Evolutionary conservation across 23 tunicate genomes (phyloP), one percentile per base, ranked within the genome.

Genomic region (Trididemnum clinides): DNA sequence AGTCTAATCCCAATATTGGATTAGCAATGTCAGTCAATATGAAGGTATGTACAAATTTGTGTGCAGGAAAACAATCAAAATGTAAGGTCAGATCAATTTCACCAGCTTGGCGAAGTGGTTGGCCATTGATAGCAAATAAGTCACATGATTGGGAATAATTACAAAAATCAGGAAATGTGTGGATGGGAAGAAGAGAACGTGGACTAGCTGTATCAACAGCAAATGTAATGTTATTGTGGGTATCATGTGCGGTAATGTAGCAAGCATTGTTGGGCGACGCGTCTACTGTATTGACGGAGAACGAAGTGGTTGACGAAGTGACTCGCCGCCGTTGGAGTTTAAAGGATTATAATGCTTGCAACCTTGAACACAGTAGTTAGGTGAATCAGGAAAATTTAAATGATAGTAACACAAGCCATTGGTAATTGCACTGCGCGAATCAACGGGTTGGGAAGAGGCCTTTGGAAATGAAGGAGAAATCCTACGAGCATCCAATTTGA

Each of bases 51-150:
- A 59, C 25, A n/a, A 59, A 59, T 59, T 59, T 59, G 21, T 28
- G 66, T 19, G 20, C 22, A n/a, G 66, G 21, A n/a, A 59, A 59
- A 59, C 66, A 59, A 59, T 59, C 66, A 59, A 59, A 59, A 4
- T 59, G 66, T n/a, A 59, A 59, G 3, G 66, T 59, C 27, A 59
- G 66, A n/a, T 59, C 66, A 25, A 59, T 59, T 59, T 59, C 66
- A 10, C 66, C 66, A 15, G 22, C 66, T n/a, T 59, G 66, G 20
- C 15, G 10, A 15, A 44, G 54, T 4, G 66, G 66, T 10, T 10
- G 21, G 66, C 22, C 22, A n/a, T 59, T 59, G 25, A n/a, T n/a
- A 10, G 66, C 25, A 59, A 19, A 59, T n/a, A 59, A 59, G 3
- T 59, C 66, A 59, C 66, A 59, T 19, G 66, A 59, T 59, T n/a